Evolutionary conservation across 2,797 vertebrate genomes (phyloP).

Genomic region (Simalia tracyae): DNA sequence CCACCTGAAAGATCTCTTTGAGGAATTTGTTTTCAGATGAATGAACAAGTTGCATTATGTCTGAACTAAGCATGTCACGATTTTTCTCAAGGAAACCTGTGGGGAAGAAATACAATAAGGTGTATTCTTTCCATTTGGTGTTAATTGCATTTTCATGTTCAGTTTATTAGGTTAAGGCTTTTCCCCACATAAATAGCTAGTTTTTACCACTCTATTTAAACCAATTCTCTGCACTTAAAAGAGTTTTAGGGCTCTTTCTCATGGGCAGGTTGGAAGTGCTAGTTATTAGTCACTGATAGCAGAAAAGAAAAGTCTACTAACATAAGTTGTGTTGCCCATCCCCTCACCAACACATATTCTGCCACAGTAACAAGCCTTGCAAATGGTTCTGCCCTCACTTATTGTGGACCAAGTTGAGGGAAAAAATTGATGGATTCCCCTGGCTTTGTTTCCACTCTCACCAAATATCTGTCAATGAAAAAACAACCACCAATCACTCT

Average conservation of each 20-base stretch:
- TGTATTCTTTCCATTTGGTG: constrained; percentile 18
- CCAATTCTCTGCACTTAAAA: constrained; percentile 24
- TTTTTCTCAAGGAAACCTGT: constrained; percentile 97
- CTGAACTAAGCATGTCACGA: constrained; percentile 85
- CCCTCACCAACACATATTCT: neutral
- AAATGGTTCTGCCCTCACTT: neutral
- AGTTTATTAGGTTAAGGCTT: neutral
- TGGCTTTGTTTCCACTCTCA: neutral
- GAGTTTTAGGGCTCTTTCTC: neutral
- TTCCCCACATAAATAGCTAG: neutral
- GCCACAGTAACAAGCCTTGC: neutral
- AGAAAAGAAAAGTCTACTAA: neutral
- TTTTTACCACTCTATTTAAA: constrained; percentile 32
- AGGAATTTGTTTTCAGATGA: constrained; percentile 89
- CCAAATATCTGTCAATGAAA: neutral
- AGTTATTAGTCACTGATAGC: neutral
- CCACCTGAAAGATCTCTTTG: constrained; percentile 80
- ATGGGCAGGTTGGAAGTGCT: neutral
- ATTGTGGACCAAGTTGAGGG: neutral
- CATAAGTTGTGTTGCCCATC: neutral
- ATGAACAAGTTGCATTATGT: constrained; percentile 84
- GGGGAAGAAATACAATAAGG: constrained; percentile 39
- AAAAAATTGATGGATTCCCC: neutral
- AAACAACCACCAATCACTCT: neutral
- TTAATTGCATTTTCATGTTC: neutral